Percentiles rank a stretch among this genome's conserved stretches.
Evolutionary conservation across 2,888 invertebrate genomes (phyloP).

Genomic region (Petrophora chlorosata): DNA sequence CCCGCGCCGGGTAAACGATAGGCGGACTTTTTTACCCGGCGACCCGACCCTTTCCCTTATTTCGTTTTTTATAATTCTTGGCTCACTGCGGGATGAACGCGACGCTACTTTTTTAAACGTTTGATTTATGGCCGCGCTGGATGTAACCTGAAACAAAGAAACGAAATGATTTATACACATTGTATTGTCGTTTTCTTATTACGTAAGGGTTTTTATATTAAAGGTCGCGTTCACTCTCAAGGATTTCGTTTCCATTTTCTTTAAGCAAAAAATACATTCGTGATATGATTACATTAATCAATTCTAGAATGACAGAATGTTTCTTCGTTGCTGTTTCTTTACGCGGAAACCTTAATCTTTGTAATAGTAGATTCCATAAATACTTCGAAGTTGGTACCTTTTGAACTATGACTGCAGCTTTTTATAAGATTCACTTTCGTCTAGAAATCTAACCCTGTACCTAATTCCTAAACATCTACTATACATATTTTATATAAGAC

Average conservation of each 20-base stretch:
- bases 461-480: no score
- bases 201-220: conserved; percentile 28
- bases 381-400: neutral
- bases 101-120: conserved; percentile 49
- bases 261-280: conserved; percentile 17
- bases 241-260: conserved; percentile 19
- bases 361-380: neutral
- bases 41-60: conserved; percentile 56
- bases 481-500: no score
- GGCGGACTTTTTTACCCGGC: conserved; percentile 43
- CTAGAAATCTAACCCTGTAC: no score
- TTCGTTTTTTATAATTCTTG: conserved; percentile 55
- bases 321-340: neutral
- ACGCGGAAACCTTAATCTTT: neutral
- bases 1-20: conserved; percentile 51
- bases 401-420: no score
- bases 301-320: conserved; percentile 12
- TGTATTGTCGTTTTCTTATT: conserved; percentile 39
- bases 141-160: conserved; percentile 66
- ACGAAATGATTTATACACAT: conserved; percentile 41
- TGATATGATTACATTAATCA: conserved; percentile 24
- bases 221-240: conserved; percentile 22
- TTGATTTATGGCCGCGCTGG: conserved; percentile 53
- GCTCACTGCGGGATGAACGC: conserved; percentile 44
- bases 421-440: no score